A percentile compares a stretch with the other conserved stretches of the same genome.
phyloP scores from a whole-genome alignment of 2,113 vertebrate genomes.

The Toxotes chatareus region DNA sequence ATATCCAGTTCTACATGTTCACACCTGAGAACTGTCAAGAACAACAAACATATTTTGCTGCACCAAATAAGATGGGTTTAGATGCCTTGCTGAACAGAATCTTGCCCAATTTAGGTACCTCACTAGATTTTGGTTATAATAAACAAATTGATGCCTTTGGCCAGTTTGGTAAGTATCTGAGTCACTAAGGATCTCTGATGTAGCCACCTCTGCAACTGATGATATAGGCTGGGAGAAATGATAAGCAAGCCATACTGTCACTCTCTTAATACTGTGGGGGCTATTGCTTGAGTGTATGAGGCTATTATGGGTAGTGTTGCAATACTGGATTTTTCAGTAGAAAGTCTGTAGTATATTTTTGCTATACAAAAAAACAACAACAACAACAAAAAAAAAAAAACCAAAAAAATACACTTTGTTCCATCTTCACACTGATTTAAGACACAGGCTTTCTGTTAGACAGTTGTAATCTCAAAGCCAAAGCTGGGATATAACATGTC shows the following conservation, averaged over 20 bases:
- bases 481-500: neutral
- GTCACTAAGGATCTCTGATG: neutral
- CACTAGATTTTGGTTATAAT: neutral
- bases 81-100: neutral
- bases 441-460: neutral
- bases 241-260: neutral
- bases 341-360: neutral
- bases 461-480: neutral
- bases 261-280: neutral
- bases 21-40: neutral
- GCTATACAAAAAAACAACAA: no score
- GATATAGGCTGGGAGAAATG: neutral
- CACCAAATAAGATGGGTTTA: neutral
- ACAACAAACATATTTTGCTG: neutral
- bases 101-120: neutral
- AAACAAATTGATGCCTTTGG: neutral
- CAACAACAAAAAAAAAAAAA: no score
- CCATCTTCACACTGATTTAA: neutral
- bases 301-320: neutral
- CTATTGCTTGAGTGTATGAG: neutral
- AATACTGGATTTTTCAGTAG: neutral
- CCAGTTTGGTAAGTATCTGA: neutral
- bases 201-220: neutral
- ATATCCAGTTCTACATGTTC: neutral
- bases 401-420: neutral